Base-by-base conservation (phyloP, 2,113 vertebrate species). In the Cheilinus undulatus region DNA sequence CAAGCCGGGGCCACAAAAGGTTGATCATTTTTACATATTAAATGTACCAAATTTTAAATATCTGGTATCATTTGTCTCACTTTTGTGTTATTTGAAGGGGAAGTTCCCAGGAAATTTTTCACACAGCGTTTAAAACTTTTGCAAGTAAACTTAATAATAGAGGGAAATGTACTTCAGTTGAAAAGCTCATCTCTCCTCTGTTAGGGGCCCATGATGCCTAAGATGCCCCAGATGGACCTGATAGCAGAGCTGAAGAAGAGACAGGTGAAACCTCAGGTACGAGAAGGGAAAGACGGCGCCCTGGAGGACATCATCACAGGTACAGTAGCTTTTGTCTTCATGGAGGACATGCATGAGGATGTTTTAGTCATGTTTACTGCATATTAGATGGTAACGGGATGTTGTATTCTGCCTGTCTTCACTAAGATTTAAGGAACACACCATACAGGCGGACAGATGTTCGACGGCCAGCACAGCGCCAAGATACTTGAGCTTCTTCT, bases 251-350 rank as follows among this genome's bases (percentile, higher is more conserved):
- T 99, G 85, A 99, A 99, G 92, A 97, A 93, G 88, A 95, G 96
- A 92, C 96, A 98, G 94, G 94, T 95, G 88, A 99, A 98, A 84
- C 95, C 97, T 0, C 95, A 96, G 50, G 96, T 99, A 30, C 96
- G 97, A 0, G 97, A 98, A 67, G 96, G 95, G 20, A 97, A 97
- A 23, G 97, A 99, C 0, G 97, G 97, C 1, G 96, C 96, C 63
- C 96, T 99, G 4, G 98, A 99, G 71, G 97, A 97, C 65, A 99
- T 99, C 64, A 99, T 99, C 86, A 98, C 97, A 93, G 96, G 96
- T 97, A 70, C n/a, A 7, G 13, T 8, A 23, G 63, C 17, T 0
- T 3, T 1, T 11, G 0, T 0, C 43, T 36, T 43, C 26, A 38
- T 12, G 40, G 7, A 40, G 30, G 52, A 30, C 46, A 46, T 38